Conservation (phyloP, 2,113 vertebrate genomes). For the Nothoprocta perdicaria region DNA sequence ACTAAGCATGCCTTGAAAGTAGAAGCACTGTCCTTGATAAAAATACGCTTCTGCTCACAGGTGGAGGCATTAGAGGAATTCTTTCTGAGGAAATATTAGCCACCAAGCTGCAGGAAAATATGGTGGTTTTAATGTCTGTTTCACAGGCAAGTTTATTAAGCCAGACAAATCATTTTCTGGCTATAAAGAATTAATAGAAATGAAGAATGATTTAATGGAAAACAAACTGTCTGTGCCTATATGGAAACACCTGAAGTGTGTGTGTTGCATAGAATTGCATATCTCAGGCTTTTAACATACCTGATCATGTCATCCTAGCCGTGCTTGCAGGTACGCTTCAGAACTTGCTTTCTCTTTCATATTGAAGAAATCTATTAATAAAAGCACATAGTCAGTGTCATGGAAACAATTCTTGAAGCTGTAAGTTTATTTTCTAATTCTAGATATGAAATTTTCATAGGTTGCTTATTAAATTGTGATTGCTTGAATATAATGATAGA, state of each 20-base stretch:
- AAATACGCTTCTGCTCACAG: background rate
- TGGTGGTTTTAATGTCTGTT: background rate
- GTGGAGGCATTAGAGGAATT: background rate
- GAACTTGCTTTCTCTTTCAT: background rate
- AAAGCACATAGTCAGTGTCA: background rate
- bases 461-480: background rate
- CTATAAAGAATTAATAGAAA: background rate
- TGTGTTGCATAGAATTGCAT: background rate
- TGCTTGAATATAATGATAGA: background rate
- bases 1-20: background rate
- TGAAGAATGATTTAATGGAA: slow-evolving; percentile 31
- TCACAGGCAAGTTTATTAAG: background rate
- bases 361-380: background rate
- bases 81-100: background rate
- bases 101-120: background rate
- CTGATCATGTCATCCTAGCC: background rate
- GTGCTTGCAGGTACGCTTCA: background rate
- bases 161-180: background rate
- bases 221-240: slow-evolving; percentile 7
- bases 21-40: background rate
- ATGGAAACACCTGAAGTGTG: background rate
- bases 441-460: background rate
- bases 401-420: background rate
- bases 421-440: background rate
- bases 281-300: background rate